Conservation (phyloP, 1,140 invertebrate genomes). For the Brachionus asplanchnoidis region DNA sequence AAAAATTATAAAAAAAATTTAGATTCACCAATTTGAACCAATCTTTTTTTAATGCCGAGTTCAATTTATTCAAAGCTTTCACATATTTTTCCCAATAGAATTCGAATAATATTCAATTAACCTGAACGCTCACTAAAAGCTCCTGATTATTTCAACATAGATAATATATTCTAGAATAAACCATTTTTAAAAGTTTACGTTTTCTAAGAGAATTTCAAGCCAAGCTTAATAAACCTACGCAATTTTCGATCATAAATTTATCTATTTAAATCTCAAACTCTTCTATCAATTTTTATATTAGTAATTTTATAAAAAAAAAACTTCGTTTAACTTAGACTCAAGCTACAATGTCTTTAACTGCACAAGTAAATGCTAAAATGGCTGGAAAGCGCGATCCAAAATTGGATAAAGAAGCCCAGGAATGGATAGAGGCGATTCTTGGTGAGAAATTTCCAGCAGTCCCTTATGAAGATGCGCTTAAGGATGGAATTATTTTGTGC, state of each 20-base stretch:
- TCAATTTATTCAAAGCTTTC: conserved; percentile 29
- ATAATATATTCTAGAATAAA: conserved; percentile 25
- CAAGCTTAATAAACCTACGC: conserved; percentile 35
- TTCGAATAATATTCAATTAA: neutral
- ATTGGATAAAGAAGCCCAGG: conserved; percentile 73
- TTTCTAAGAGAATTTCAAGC: neutral
- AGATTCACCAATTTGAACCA: neutral
- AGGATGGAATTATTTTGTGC: conserved; percentile 83
- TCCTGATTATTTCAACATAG: neutral
- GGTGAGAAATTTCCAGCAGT: conserved; percentile 69
- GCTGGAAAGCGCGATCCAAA: conserved; percentile 64
- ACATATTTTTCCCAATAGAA: neutral
- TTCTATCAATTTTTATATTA: conserved; percentile 1
- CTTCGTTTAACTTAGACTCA: neutral
- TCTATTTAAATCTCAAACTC: neutral
- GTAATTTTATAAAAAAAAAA: conserved; percentile 21
- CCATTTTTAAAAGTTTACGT: neutral
- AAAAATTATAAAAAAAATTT: neutral
- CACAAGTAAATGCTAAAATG: conserved; percentile 40
- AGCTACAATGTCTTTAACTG: conserved; percentile 33
- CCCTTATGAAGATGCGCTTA: conserved; percentile 74
- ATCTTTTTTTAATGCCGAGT: neutral
- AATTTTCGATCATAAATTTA: neutral
- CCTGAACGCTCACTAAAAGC: neutral
- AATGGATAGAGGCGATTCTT: conserved; percentile 81